Conservation (phyloP, 2,113 vertebrate genomes). For the Pterocles orientalis region DNA sequence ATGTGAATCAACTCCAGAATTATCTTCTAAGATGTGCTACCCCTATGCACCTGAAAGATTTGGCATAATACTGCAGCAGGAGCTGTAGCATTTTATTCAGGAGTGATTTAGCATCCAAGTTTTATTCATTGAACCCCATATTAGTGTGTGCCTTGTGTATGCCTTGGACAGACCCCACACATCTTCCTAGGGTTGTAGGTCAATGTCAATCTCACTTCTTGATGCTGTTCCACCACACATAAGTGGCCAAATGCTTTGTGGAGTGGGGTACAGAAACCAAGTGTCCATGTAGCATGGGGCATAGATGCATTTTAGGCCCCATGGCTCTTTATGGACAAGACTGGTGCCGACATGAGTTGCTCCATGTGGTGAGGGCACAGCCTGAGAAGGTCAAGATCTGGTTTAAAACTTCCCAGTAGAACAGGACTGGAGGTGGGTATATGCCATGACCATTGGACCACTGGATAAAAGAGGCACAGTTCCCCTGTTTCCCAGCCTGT, state of each 20-base stretch:
- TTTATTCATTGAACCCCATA: background rate
- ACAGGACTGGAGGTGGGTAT: background rate
- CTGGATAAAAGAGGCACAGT: background rate
- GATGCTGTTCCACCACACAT: rapidly evolving
- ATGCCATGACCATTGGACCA: background rate
- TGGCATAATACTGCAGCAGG: background rate
- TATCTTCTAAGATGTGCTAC: background rate
- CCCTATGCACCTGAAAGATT: background rate
- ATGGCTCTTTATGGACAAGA: background rate
- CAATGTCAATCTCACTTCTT: background rate
- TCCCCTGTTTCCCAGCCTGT: background rate
- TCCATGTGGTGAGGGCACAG: background rate
- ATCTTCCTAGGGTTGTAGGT: background rate
- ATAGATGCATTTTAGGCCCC: background rate
- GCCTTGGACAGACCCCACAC: rapidly evolving
- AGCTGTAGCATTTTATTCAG: background rate
- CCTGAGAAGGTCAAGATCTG: background rate
- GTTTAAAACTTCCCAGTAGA: background rate
- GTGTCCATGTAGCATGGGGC: background rate
- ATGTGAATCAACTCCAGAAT: background rate
- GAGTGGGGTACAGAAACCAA: background rate
- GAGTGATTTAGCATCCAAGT: background rate
- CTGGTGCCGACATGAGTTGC: background rate
- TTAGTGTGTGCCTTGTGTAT: rapidly evolving
- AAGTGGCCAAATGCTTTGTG: background rate